phyloP scores from a whole-genome alignment of 2,113 vertebrate genomes.

The Pelvicachromis taeniatus region DNA sequence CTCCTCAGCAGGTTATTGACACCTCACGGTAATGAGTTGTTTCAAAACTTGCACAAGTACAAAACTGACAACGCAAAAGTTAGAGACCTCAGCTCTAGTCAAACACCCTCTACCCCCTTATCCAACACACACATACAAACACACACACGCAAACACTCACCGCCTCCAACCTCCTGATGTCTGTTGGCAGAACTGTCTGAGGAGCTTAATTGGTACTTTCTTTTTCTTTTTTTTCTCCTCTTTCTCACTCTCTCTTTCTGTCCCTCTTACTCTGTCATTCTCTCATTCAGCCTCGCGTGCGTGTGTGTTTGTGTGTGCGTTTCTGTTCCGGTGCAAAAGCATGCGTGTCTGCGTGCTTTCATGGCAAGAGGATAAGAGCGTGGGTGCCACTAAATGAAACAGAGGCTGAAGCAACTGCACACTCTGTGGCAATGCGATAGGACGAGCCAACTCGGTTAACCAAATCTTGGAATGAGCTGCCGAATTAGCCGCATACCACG shows the following conservation, averaged over 20 bases:
- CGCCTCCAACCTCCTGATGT: slow-evolving; percentile 45
- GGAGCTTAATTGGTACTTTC: slow-evolving; percentile 61
- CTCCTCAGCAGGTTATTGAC: slow-evolving; percentile 31
- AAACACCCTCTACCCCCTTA: background rate
- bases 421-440: slow-evolving; percentile 42
- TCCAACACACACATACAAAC: slow-evolving; percentile 5
- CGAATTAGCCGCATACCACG: background rate
- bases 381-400: slow-evolving; percentile 58
- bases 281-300: slow-evolving; percentile 22
- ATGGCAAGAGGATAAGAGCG: slow-evolving; percentile 34
- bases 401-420: slow-evolving; percentile 48
- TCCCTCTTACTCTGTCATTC: slow-evolving; percentile 24
- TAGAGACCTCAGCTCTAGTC: slow-evolving; percentile 11
- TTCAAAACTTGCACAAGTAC: slow-evolving; percentile 14
- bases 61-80: slow-evolving; percentile 20
- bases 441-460: slow-evolving; percentile 52
- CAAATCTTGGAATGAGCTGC: slow-evolving; percentile 47
- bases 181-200: slow-evolving; percentile 53
- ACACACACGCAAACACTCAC: slow-evolving; percentile 19
- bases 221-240: slow-evolving; percentile 37
- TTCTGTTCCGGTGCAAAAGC: background rate
- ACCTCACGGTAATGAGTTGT: slow-evolving; percentile 3
- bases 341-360: slow-evolving; percentile 12
- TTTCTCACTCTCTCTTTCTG: slow-evolving; percentile 15
- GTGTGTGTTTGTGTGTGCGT: background rate